Evolutionary conservation across 2,113 vertebrate genomes (phyloP).

Genomic region (Hippopotamus amphibius): DNA sequence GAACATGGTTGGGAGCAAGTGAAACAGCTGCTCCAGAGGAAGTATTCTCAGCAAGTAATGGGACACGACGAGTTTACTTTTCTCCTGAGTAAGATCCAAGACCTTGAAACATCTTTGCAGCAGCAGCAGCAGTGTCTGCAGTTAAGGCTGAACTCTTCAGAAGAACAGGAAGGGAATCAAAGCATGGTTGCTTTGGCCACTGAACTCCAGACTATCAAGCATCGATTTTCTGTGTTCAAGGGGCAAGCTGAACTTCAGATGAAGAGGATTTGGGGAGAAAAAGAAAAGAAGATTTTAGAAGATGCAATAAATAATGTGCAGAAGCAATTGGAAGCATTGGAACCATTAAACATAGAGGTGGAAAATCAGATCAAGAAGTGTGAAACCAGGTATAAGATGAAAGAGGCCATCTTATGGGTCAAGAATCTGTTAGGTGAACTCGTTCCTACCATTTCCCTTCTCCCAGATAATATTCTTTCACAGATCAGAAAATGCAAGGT

Average conservation of each 20-base stretch:
- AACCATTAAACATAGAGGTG: conserved; percentile 78
- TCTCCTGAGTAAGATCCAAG: conserved; percentile 84
- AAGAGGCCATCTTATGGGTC: conserved; percentile 90
- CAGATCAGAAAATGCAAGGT: conserved; percentile 91
- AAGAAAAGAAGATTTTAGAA: conserved; percentile 87
- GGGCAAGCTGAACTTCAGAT: conserved; percentile 85
- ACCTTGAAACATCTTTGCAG: conserved; percentile 87
- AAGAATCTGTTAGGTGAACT: conserved; percentile 87
- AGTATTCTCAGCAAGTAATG: conserved; percentile 82
- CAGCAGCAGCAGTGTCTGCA: conserved; percentile 79
- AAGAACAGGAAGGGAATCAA: conserved; percentile 78
- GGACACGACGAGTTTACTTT: conserved; percentile 81
- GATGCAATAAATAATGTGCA: conserved; percentile 86
- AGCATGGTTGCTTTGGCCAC: conserved; percentile 84
- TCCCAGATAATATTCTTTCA: conserved; percentile 90
- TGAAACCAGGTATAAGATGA: conserved; percentile 87
- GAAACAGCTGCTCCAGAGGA: conserved; percentile 87
- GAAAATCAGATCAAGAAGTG: conserved; percentile 80
- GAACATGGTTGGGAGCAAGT: conserved; percentile 88
- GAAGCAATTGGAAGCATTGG: conserved; percentile 83
- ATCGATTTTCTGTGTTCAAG: conserved; percentile 86
- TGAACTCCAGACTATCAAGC: conserved; percentile 87
- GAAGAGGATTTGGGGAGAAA: conserved; percentile 87
- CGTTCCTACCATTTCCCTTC: conserved; percentile 87
- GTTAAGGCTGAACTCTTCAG: conserved; percentile 60